Evolutionary conservation across 2,888 invertebrate species (phyloP).

Genomic region (Nephrotoma flavescens): DNA sequence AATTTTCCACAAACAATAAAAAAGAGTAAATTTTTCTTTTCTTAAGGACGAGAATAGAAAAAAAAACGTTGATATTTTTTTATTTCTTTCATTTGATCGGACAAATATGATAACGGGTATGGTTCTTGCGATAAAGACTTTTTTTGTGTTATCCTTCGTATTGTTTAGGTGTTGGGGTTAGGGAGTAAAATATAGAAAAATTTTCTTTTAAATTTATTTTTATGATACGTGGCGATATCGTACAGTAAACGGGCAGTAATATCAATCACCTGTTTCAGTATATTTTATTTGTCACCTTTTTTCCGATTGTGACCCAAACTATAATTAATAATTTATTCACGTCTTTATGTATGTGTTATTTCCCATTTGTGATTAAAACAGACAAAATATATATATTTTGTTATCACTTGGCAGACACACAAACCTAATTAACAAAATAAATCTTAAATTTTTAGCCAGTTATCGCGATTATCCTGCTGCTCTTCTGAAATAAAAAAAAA

Average conservation of each 20-base stretch:
- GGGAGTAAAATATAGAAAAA: background rate
- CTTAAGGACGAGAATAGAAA: background rate
- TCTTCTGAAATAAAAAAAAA: background rate
- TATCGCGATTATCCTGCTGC: background rate
- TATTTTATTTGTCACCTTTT: background rate
- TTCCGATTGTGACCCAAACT: background rate
- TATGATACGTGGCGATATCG: background rate
- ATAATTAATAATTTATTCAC: background rate
- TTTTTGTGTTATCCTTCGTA: background rate
- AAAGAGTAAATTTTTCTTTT: background rate
- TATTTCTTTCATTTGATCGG: background rate
- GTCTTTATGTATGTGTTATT: background rate
- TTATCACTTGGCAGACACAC: background rate
- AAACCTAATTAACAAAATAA: constrained; percentile 6
- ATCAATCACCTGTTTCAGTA: background rate
- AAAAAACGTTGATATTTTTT: background rate
- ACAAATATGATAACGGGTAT: background rate
- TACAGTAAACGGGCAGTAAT: background rate
- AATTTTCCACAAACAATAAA: background rate
- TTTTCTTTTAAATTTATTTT: background rate
- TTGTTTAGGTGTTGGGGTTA: background rate
- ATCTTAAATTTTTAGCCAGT: background rate
- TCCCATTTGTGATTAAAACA: background rate
- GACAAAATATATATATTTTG: background rate
- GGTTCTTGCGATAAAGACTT: constrained; percentile 3